Evolutionary conservation across 2,113 vertebrate genomes (phyloP).

Genomic region (Pagrus major): DNA sequence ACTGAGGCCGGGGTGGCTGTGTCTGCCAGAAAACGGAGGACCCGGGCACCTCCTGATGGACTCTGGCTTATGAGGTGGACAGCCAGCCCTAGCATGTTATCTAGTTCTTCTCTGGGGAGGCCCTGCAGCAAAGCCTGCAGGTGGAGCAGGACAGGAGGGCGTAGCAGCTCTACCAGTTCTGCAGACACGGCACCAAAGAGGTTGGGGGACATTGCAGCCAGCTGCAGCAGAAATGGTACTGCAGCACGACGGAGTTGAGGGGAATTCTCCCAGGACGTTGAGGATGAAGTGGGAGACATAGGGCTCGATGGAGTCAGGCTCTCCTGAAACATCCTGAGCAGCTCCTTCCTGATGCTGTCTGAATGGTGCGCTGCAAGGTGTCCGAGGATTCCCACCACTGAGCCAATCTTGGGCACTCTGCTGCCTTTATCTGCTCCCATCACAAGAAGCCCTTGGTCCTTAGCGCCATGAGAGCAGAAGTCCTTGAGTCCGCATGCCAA

Average conservation of each 20-base stretch:
- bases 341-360: slow-evolving; percentile 92
- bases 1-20: slow-evolving; percentile 93
- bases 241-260: slow-evolving; percentile 88
- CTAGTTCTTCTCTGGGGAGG: slow-evolving; percentile 90
- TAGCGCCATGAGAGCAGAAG: slow-evolving; percentile 89
- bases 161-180: slow-evolving; percentile 91
- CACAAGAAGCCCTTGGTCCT: slow-evolving; percentile 73
- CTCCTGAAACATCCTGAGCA: slow-evolving; percentile 94
- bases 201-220: slow-evolving; percentile 91
- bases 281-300: slow-evolving; percentile 75
- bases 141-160: slow-evolving; percentile 89
- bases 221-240: slow-evolving; percentile 92
- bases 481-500: slow-evolving; percentile 95
- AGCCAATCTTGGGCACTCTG: slow-evolving; percentile 92
- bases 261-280: slow-evolving; percentile 82
- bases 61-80: slow-evolving; percentile 95
- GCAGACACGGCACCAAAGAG: slow-evolving; percentile 89
- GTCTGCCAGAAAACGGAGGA: slow-evolving; percentile 91
- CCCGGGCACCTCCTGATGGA: slow-evolving; percentile 88
- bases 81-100: slow-evolving; percentile 89
- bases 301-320: slow-evolving; percentile 82
- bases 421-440: slow-evolving; percentile 85
- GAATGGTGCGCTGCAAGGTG: slow-evolving; percentile 92
- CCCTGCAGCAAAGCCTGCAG: slow-evolving; percentile 89
- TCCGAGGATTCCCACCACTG: slow-evolving; percentile 94